Percentiles rank a stretch among this genome's conserved stretches.
Conservation (phyloP, 2,888 invertebrate species). For the Thelaira solivaga region DNA sequence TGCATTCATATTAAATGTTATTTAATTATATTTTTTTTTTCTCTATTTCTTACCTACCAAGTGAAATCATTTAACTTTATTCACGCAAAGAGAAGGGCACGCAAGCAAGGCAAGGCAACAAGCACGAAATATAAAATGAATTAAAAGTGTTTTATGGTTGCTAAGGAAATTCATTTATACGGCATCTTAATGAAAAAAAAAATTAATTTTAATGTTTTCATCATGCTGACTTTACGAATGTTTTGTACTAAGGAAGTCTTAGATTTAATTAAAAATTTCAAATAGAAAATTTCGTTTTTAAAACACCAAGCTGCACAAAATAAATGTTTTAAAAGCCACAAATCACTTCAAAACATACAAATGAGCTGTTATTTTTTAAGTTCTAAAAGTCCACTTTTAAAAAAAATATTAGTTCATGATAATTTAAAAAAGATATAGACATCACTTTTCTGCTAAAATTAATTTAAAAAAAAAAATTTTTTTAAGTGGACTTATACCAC, state of each 20-base stretch:
- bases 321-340: no score
- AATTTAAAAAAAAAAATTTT: no score
- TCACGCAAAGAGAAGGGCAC: no score
- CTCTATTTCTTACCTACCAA: neutral
- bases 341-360: no score
- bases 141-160: conserved; percentile 40
- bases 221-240: neutral
- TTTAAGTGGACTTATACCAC: no score
- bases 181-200: conserved; percentile 39
- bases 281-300: neutral
- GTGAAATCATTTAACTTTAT: neutral
- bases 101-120: no score
- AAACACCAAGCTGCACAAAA: no score
- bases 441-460: no score
- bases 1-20: neutral
- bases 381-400: no score
- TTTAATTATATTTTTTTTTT: neutral
- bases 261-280: neutral
- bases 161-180: conserved; percentile 22
- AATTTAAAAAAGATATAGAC: no score
- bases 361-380: no score
- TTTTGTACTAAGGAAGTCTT: neutral
- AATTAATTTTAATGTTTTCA: conserved; percentile 19
- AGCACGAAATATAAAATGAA: neutral
- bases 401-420: no score